Conservation (phyloP, 2,113 vertebrate species). For the Athene cunicularia region DNA sequence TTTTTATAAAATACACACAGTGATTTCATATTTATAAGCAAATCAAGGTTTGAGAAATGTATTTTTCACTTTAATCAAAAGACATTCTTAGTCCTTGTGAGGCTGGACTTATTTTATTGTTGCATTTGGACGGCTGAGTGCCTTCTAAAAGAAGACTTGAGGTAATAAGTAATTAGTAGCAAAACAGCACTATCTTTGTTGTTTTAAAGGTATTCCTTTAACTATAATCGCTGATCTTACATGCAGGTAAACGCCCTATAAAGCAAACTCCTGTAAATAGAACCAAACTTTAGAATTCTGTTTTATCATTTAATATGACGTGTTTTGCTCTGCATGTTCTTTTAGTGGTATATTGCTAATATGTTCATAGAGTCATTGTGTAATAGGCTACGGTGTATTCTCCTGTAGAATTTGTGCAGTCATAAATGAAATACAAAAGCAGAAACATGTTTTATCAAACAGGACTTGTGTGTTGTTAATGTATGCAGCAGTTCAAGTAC, state of each 20-base stretch:
- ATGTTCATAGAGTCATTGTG: background rate
- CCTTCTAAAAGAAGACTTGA: background rate
- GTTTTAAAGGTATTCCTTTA: background rate
- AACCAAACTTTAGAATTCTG: background rate
- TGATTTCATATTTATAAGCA: background rate
- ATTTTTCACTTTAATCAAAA: background rate
- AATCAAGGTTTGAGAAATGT: background rate
- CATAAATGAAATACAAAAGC: slow-evolving; percentile 54
- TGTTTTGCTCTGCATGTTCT: background rate
- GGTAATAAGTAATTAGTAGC: background rate
- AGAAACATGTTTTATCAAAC: slow-evolving; percentile 52
- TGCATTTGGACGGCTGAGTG: background rate
- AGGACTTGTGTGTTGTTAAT: slow-evolving; percentile 74
- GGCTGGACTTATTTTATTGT: background rate
- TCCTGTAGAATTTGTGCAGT: background rate
- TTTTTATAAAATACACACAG: background rate
- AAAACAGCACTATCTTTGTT: background rate
- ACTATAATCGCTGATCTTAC: background rate
- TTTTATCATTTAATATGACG: background rate
- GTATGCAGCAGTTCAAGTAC: slow-evolving; percentile 77
- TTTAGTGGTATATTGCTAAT: background rate
- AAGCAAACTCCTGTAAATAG: background rate
- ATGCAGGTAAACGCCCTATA: background rate
- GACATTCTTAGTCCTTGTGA: background rate
- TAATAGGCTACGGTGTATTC: background rate